These are phyloP conservation scores for Lepidonotus clava DNA, from an alignment of 2,888 invertebrate species.

Conservation along the genomic window DNA sequence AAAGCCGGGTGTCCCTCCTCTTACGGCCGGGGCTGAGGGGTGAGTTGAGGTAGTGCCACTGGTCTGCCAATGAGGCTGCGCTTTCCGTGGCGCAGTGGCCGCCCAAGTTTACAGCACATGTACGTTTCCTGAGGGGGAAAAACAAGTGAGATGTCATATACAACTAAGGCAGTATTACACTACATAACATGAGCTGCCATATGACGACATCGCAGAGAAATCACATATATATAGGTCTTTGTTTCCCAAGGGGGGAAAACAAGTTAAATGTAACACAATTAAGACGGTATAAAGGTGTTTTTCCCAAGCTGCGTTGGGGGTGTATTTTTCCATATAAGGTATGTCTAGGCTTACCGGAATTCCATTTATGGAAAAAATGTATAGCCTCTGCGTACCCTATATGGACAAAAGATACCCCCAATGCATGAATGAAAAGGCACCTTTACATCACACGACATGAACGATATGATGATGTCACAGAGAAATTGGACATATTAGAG, in stretches of 20 bases:
- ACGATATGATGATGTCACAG: too few relatives aligned
- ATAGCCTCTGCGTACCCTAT: too few relatives aligned
- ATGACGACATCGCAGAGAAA: too few relatives aligned
- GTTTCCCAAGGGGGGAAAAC: not conserved
- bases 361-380: too few relatives aligned
- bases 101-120: conserved; percentile 76
- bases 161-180: not conserved
- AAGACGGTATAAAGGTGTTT: not conserved
- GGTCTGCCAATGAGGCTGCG: conserved; percentile 74
- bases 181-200: too few relatives aligned
- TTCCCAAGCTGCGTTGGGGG: too few relatives aligned
- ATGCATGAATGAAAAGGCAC: too few relatives aligned
- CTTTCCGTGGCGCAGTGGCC: conserved; percentile 77
- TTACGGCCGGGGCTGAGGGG: conserved; percentile 74
- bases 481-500: too few relatives aligned
- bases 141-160: not conserved
- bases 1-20: conserved; percentile 61
- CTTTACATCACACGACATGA: too few relatives aligned
- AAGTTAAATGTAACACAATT: not conserved
- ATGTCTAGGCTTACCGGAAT: too few relatives aligned
- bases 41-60: conserved; percentile 76
- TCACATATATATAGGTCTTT: not conserved
- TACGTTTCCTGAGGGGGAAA: conserved; percentile 70
- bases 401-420: too few relatives aligned
- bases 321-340: too few relatives aligned